phyloP scores from a whole-genome alignment of 2,888 invertebrate species.

The Drosophila demipolita region DNA sequence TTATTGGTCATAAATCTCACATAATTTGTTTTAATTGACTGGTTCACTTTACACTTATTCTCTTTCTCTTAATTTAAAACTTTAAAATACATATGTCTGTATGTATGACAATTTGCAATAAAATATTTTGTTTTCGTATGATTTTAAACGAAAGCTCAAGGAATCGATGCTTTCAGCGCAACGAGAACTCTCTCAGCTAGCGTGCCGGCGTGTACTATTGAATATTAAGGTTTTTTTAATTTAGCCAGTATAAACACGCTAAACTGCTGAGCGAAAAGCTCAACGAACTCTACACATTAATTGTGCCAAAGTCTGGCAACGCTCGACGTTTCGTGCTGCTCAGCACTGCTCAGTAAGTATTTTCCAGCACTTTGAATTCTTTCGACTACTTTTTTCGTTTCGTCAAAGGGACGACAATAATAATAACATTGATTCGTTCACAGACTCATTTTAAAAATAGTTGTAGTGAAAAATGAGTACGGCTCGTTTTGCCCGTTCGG shows the following conservation, averaged over 20 bases:
- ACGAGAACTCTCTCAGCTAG: slow-evolving; percentile 25
- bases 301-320: slow-evolving; percentile 2
- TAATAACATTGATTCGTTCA: slow-evolving; percentile 36
- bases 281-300: slow-evolving; percentile 21
- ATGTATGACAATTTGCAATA: slow-evolving; percentile 15
- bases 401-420: slow-evolving; percentile 18
- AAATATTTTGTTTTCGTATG: slow-evolving; percentile 25
- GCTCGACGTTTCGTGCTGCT: not conserved
- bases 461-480: slow-evolving; percentile 78
- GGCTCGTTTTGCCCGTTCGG: slow-evolving; percentile 87
- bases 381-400: slow-evolving; percentile 45
- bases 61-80: slow-evolving; percentile 15
- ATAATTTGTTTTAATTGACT: slow-evolving; percentile 62
- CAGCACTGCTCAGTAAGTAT: slow-evolving; percentile 34
- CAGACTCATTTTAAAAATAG: not conserved
- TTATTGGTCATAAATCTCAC: slow-evolving; percentile 54
- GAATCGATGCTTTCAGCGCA: slow-evolving; percentile 20
- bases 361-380: slow-evolving; percentile 51
- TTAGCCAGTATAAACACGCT: slow-evolving; percentile 19
- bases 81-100: slow-evolving; percentile 8
- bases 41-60: slow-evolving; percentile 51
- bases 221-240: slow-evolving; percentile 20
- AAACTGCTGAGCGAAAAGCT: slow-evolving; percentile 41
- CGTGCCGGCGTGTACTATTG: slow-evolving; percentile 54
- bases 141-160: slow-evolving; percentile 41